These are phyloP conservation scores for Argyrosomus regius DNA, from an alignment of 2,797 vertebrate genomes.

Conservation along the genomic window DNA sequence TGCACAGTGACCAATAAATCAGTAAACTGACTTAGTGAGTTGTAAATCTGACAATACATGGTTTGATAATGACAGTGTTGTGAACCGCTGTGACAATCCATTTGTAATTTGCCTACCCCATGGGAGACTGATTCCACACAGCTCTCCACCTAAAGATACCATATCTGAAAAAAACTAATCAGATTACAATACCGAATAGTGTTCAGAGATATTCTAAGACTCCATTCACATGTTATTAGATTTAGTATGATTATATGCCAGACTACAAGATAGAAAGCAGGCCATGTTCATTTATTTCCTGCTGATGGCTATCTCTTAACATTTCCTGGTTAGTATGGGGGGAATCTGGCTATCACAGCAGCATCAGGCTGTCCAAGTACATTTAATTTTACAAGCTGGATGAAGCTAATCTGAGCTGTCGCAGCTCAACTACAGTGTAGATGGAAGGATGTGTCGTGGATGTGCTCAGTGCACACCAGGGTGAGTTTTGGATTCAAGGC, in stretches of 20 bases:
- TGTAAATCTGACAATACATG: not conserved
- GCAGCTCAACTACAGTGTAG: conserved; percentile 6
- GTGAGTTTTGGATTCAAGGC: conserved; percentile 17
- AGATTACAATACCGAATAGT: not conserved
- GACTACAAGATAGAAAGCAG: not conserved
- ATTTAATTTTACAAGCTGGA: conserved; percentile 34
- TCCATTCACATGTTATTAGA: conserved; percentile 15
- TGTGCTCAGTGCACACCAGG: not conserved
- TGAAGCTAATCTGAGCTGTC: conserved; percentile 35
- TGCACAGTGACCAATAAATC: not conserved
- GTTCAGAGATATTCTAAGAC: not conserved
- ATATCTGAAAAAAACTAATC: not conserved
- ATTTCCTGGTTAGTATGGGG: conserved; percentile 36
- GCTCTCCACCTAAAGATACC: not conserved
- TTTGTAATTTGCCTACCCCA: not conserved
- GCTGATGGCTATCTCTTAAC: conserved; percentile 23
- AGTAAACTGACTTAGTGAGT: not conserved
- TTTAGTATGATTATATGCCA: not conserved
- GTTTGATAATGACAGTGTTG: conserved; percentile 12
- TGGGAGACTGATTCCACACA: not conserved
- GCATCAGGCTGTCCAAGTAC: conserved; percentile 5
- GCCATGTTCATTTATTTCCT: conserved; percentile 10
- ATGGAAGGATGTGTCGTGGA: not conserved
- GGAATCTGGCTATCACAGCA: not conserved
- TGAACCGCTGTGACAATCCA: not conserved